Conservation (phyloP, 2,797 vertebrate species). For the Diglossa cyanea region DNA sequence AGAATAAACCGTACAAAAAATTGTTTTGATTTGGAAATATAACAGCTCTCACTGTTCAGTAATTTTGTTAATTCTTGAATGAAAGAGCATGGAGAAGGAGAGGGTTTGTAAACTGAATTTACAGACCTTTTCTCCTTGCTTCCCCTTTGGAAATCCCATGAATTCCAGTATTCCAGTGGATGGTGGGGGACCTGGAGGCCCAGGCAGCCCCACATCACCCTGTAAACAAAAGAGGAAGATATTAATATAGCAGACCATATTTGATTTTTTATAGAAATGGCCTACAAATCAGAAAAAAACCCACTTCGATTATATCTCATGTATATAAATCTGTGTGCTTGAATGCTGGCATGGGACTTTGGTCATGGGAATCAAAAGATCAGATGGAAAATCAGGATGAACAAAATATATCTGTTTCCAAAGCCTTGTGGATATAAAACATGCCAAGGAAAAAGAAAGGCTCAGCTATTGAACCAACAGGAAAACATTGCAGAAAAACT, state of each 20-base stretch:
- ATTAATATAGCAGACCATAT: not conserved
- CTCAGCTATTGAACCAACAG: not conserved
- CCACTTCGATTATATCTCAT: not conserved
- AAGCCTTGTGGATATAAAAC: not conserved
- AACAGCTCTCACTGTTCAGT: not conserved
- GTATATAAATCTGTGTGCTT: not conserved
- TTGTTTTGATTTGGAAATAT: not conserved
- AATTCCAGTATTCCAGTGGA: constrained; percentile 86
- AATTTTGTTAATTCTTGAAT: not conserved
- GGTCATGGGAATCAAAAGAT: not conserved
- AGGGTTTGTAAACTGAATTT: not conserved
- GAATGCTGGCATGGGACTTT: not conserved
- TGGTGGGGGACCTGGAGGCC: constrained; percentile 85
- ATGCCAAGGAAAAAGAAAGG: not conserved
- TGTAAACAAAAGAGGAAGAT: constrained; percentile 55
- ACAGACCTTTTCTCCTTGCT: constrained; percentile 88
- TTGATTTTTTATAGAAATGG: not conserved
- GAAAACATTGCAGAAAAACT: not conserved
- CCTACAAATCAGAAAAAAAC: not conserved
- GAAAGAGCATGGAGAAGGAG: not conserved
- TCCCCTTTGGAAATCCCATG: constrained; percentile 87
- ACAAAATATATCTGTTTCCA: not conserved
- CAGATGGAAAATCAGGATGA: not conserved
- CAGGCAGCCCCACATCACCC: constrained; percentile 87
- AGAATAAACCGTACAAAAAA: not conserved